These are phyloP conservation scores for Drosophila tripunctata DNA, from an alignment of 2,888 invertebrate species.

Conservation along the genomic window DNA sequence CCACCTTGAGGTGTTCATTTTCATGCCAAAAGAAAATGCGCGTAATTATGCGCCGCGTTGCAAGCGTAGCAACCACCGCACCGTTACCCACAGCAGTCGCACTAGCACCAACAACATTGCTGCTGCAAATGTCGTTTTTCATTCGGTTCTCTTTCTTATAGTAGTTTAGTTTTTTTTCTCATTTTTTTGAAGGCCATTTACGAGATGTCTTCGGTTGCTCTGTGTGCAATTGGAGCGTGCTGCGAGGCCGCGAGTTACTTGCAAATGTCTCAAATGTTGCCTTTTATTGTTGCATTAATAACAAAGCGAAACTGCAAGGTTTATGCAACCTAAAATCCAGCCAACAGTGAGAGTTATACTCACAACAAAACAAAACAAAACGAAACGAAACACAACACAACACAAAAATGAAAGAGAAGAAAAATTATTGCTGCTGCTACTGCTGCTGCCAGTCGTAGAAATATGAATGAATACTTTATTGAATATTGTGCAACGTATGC, in stretches of 20 bases:
- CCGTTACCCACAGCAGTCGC: conserved; percentile 2
- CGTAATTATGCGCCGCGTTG: conserved; percentile 67
- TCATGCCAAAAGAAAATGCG: conserved; percentile 77
- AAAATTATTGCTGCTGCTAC: conserved; percentile 18
- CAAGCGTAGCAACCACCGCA: conserved; percentile 7
- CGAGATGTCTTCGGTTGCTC: conserved; percentile 51
- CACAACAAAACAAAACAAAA: conserved; percentile 26
- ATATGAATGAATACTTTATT: conserved; percentile 76
- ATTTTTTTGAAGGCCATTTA: conserved; percentile 62
- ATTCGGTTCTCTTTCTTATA: conserved; percentile 21
- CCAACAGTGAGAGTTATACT: conserved; percentile 29
- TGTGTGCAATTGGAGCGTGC: conserved; percentile 62
- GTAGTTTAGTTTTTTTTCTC: no score
- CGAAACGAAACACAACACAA: neutral
- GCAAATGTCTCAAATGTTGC: conserved; percentile 46
- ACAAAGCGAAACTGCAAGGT: conserved; percentile 23
- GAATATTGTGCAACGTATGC: conserved; percentile 68
- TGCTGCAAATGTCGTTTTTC: conserved; percentile 50
- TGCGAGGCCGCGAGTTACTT: conserved; percentile 45
- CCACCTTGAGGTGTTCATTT: conserved; percentile 79
- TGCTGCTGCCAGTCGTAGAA: conserved; percentile 30
- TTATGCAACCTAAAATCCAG: conserved; percentile 25
- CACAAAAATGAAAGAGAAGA: neutral
- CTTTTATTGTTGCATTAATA: conserved; percentile 53
- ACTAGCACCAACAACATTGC: neutral